phyloP scores from a whole-genome alignment of 2,113 vertebrate genomes.

The Cephalopholis sonnerati region DNA sequence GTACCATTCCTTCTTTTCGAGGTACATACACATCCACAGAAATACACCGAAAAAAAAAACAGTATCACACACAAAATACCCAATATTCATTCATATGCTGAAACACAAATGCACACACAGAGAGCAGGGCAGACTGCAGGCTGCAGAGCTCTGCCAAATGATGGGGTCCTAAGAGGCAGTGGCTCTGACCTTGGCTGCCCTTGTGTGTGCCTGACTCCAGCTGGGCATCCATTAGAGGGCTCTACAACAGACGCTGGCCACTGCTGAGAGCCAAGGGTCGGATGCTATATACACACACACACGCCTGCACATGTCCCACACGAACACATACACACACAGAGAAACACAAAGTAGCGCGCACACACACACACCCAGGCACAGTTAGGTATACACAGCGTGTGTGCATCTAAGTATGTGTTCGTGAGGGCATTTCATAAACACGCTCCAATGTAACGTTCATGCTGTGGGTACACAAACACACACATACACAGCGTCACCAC shows the following conservation, averaged over 20 bases:
- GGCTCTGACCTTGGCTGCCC: constrained; percentile 83
- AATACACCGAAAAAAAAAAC: not conserved
- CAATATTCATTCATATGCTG: not conserved
- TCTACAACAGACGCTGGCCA: constrained; percentile 82
- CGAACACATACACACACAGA: not conserved
- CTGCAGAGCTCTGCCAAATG: constrained; percentile 76
- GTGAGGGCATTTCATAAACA: constrained; percentile 55
- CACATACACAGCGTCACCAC: not conserved
- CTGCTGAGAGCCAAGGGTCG: constrained; percentile 81
- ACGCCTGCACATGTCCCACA: constrained; percentile 12
- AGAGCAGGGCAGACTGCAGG: constrained; percentile 44
- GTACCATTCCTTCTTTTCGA: not conserved
- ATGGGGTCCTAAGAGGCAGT: constrained; percentile 76
- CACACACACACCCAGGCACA: not conserved
- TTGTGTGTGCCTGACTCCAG: constrained; percentile 81
- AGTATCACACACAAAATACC: constrained; percentile 1
- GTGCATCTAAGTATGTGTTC: constrained; percentile 35
- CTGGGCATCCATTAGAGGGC: constrained; percentile 84
- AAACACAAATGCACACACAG: constrained; percentile 22
- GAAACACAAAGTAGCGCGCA: constrained; percentile 3
- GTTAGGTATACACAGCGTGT: constrained; percentile 21
- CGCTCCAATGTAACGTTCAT: not conserved
- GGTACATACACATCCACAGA: not conserved
- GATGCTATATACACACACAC: constrained; percentile 53
- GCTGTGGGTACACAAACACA: constrained; percentile 24